Base-by-base conservation (phyloP, 2,888 invertebrate genomes). In the Drosophila putrida region DNA sequence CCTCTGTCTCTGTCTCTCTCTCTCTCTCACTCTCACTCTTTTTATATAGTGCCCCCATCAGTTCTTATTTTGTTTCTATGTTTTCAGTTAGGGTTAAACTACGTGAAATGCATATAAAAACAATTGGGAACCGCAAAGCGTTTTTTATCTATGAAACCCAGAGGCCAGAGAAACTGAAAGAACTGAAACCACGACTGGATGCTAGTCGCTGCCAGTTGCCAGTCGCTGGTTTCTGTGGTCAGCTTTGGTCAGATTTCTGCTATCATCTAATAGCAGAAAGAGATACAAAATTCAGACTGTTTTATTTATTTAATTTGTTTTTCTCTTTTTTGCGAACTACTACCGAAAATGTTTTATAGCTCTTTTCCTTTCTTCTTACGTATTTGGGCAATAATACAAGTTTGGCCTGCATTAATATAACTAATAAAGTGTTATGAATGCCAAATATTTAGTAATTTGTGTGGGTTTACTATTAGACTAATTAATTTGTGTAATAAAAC, bases 91-190 rank as follows among this genome's bases (percentile, higher is more conserved):
- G 85, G 85, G 87, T 78, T 80, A 69, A 78, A 62, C 80, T 75
- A 83, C 83, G 83, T 83, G 83, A 82, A 85, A 88, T 85, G 85
- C 88, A 76, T 69, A 81, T 69, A 82, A 82, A 88, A 88, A 83
- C 88, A 85, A 85, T 88, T 88, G 88, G 55, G 57, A 66, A 68
- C 70, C 60, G 60, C 72, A 76, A 60, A 71, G 55, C 51, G 61
- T 69, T 80, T 82, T 82, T 85, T 82, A 82, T 82, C 82, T 86
- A 80, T 69, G 68, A 71, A 66, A 60, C 83, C 27, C 82, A 82
- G 67, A 82, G 67, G 27, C 51, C 79, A 53, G 58, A 64, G 41
- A 39, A 54, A 49, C 49, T 50, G 27, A 43, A 27, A 43, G 60
- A 59, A 33, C 44, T 33, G 41, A 64, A 64, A 54, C 69, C 77